A percentile compares a stretch with the other conserved stretches of the same genome.
These are phyloP conservation scores for Caenorhabditis afra DNA, from an alignment of 2,888 invertebrate species.

Conservation along the genomic window DNA sequence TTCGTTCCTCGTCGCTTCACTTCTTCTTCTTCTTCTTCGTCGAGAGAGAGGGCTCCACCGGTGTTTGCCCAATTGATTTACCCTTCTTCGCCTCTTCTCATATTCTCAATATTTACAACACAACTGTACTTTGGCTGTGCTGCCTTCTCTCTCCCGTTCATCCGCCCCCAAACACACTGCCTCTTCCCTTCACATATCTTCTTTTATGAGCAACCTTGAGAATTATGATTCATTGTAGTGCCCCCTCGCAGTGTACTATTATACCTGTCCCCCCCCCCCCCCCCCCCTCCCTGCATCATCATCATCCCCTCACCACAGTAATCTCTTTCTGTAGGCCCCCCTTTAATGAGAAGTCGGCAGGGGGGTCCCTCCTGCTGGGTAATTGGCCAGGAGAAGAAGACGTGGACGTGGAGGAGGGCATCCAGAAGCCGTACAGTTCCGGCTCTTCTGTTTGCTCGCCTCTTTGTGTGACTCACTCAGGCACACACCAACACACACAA, in stretches of 20 bases:
- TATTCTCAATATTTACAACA: slow-evolving; percentile 43
- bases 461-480: slow-evolving; percentile 11
- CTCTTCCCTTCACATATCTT: slow-evolving; percentile 24
- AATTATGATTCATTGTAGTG: slow-evolving; percentile 52
- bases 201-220: slow-evolving; percentile 57
- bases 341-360: slow-evolving; percentile 36
- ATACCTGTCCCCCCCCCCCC: neutral
- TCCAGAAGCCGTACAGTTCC: no score
- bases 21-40: neutral
- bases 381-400: neutral
- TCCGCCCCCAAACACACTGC: slow-evolving; percentile 13
- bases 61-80: slow-evolving; percentile 53
- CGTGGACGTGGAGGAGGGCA: no score
- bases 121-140: slow-evolving; percentile 33
- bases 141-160: no score
- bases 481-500: slow-evolving; percentile 11
- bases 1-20: neutral
- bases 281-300: slow-evolving; percentile 6
- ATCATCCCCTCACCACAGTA: no score
- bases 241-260: slow-evolving; percentile 13
- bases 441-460: slow-evolving; percentile 9
- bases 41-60: neutral
- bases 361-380: neutral
- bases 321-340: no score
- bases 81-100: slow-evolving; percentile 22